phyloP scores from a whole-genome alignment of 2,888 invertebrate species.

The Cephonodes hylas region DNA sequence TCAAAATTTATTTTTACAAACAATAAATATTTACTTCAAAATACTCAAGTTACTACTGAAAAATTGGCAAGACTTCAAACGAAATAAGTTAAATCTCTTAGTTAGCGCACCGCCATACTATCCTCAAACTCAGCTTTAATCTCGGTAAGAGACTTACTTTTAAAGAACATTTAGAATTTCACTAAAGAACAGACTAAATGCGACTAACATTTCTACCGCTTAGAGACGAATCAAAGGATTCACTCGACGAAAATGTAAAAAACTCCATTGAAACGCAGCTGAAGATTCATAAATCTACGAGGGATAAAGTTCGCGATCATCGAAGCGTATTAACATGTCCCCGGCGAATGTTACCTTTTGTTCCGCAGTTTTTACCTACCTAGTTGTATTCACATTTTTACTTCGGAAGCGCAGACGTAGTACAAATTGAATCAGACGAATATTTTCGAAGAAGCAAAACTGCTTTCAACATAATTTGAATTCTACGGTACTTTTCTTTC shows the following conservation, averaged over 20 bases:
- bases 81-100: background rate
- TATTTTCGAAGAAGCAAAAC: background rate
- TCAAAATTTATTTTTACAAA: too few relatives aligned
- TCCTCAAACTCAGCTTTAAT: background rate
- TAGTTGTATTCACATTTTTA: conserved; percentile 24
- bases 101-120: background rate
- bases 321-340: conserved; percentile 34
- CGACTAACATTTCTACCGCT: background rate
- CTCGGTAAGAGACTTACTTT: background rate
- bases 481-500: background rate
- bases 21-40: too few relatives aligned
- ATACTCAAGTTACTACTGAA: background rate
- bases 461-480: background rate
- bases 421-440: background rate
- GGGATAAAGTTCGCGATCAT: conserved; percentile 25
- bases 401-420: background rate
- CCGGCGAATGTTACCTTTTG: conserved; percentile 31
- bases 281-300: conserved; percentile 26
- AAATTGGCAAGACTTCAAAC: background rate
- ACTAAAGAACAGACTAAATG: background rate
- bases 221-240: background rate
- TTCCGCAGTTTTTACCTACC: conserved; percentile 30
- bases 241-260: conserved; percentile 22
- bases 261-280: conserved; percentile 24
- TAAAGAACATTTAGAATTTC: background rate